phyloP scores from a whole-genome alignment of 2,888 invertebrate genomes.

The Hyles lineata region DNA sequence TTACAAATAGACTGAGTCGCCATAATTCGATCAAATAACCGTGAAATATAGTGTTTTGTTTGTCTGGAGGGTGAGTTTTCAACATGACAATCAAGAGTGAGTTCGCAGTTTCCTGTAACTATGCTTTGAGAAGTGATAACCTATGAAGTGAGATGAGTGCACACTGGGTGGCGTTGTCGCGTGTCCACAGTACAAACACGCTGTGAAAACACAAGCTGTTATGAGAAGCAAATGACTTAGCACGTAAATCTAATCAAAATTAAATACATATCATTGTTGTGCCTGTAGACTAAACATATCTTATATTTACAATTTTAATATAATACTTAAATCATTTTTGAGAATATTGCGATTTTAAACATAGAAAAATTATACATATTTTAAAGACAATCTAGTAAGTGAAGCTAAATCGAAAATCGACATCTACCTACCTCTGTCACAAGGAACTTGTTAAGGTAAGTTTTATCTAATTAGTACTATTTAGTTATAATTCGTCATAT shows the following conservation, averaged over 20 bases:
- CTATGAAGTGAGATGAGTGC: constrained; percentile 15
- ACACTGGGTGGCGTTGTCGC: constrained; percentile 7
- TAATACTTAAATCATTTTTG: constrained; percentile 46
- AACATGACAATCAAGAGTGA: constrained; percentile 49
- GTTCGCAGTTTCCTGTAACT: constrained; percentile 34
- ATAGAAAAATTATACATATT: constrained; percentile 26
- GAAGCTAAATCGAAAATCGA: constrained; percentile 1
- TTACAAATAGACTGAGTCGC: constrained; percentile 50
- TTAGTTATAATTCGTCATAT: not conserved
- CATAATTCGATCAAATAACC: constrained; percentile 61
- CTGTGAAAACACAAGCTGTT: constrained; percentile 8
- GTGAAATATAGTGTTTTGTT: constrained; percentile 56
- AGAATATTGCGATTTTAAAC: constrained; percentile 46
- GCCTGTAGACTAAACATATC: constrained; percentile 71
- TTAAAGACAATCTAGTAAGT: constrained; percentile 8
- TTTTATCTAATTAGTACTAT: constrained; percentile 10
- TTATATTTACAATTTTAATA: constrained; percentile 54
- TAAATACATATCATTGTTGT: constrained; percentile 81
- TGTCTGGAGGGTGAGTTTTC: constrained; percentile 48
- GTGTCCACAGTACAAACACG: not conserved
- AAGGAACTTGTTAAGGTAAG: constrained; percentile 28
- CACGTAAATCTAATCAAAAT: constrained; percentile 59
- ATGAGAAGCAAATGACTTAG: constrained; percentile 54
- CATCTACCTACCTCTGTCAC: constrained; percentile 8
- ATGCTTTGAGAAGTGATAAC: not conserved